These are phyloP conservation scores for Baryphthengus martii DNA, from an alignment of 2,113 vertebrate genomes.

Conservation along the genomic window DNA sequence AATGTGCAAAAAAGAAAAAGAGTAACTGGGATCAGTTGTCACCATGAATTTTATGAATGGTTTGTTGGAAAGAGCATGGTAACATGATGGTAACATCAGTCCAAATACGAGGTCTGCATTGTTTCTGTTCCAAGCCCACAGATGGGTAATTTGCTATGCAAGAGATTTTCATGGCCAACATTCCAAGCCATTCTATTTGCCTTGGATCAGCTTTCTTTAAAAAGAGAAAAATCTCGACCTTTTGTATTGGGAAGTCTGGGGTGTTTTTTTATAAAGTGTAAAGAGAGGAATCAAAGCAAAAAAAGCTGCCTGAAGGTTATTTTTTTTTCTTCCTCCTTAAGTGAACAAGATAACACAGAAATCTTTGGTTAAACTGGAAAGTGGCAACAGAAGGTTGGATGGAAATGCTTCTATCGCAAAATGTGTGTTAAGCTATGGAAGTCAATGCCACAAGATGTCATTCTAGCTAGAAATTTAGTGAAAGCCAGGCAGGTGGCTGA, in stretches of 20 bases:
- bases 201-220: conserved; percentile 17
- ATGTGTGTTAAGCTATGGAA: not conserved
- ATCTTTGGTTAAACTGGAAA: not conserved
- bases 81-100: conserved; percentile 41
- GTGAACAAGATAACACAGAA: not conserved
- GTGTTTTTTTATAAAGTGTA: not conserved
- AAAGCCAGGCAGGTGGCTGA: not conserved
- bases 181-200: conserved; percentile 45
- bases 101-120: conserved; percentile 42
- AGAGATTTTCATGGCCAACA: conserved; percentile 38
- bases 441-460: not conserved
- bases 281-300: not conserved
- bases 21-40: conserved; percentile 36
- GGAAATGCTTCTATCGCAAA: not conserved
- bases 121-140: conserved; percentile 46
- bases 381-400: not conserved
- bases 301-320: not conserved
- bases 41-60: conserved; percentile 62
- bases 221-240: not conserved
- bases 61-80: conserved; percentile 59
- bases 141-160: conserved; percentile 56
- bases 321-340: not conserved
- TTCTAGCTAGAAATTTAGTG: not conserved
- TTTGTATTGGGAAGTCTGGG: not conserved
- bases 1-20: conserved; percentile 1